Evolutionary conservation across 2,888 invertebrate genomes (phyloP).

Genomic region (Amphimallon solstitiale): DNA sequence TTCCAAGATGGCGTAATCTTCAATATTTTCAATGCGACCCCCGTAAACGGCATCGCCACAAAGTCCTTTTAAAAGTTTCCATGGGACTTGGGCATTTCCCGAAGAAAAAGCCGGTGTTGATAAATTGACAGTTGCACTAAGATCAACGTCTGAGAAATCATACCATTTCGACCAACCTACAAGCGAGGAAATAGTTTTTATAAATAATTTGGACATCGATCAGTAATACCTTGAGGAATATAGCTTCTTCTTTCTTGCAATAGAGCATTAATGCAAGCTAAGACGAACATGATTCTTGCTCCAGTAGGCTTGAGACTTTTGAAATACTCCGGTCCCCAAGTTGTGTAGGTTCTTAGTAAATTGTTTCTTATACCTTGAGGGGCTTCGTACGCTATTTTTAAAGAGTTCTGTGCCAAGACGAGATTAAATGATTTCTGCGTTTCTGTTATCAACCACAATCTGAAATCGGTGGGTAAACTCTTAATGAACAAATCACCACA

Average conservation of each 20-base stretch:
- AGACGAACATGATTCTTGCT: slow-evolving; percentile 72
- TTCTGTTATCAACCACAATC: slow-evolving; percentile 89
- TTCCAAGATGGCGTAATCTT: slow-evolving; percentile 75
- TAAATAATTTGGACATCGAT: no score
- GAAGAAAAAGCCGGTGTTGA: slow-evolving; percentile 61
- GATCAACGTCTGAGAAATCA: slow-evolving; percentile 86
- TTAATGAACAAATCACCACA: slow-evolving; percentile 20
- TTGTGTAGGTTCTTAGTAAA: slow-evolving; percentile 77
- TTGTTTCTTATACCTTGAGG: slow-evolving; percentile 89
- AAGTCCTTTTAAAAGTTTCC: slow-evolving; percentile 81
- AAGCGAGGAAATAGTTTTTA: slow-evolving; percentile 28
- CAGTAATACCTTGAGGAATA: slow-evolving; percentile 80
- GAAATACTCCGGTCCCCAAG: slow-evolving; percentile 69
- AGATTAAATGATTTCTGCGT: slow-evolving; percentile 80
- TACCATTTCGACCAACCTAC: slow-evolving; percentile 88
- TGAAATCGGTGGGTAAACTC: slow-evolving; percentile 44
- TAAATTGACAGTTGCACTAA: slow-evolving; percentile 77
- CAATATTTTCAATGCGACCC: slow-evolving; percentile 82
- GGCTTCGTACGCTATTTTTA: slow-evolving; percentile 84
- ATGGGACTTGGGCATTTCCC: slow-evolving; percentile 65
- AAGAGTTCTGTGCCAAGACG: slow-evolving; percentile 78
- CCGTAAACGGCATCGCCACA: slow-evolving; percentile 86
- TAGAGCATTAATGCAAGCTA: slow-evolving; percentile 90
- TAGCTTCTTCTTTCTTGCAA: slow-evolving; percentile 91
- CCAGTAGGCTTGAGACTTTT: slow-evolving; percentile 55